Evolutionary conservation across 2,888 invertebrate genomes (phyloP).

Genomic region (Aporophyla lueneburgensis): DNA sequence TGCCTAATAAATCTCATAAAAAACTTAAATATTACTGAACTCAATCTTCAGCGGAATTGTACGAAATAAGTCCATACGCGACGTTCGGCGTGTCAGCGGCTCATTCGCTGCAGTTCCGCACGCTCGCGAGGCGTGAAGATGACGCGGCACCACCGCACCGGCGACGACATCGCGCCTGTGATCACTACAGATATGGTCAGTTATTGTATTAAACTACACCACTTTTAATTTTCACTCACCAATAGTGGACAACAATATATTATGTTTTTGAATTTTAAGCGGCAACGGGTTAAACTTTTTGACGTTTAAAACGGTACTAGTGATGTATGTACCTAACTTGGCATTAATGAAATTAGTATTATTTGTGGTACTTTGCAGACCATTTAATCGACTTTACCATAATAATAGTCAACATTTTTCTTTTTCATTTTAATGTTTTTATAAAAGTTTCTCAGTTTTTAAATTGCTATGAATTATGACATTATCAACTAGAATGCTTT

Average conservation of each 20-base stretch:
- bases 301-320: conserved; percentile 1
- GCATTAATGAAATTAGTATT: not conserved
- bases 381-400: not conserved
- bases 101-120: conserved; percentile 95
- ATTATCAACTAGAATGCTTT: conserved; percentile 4
- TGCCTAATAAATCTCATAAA: not conserved
- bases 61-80: conserved; percentile 95
- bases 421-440: not conserved
- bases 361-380: not conserved
- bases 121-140: conserved; percentile 93
- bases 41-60: conserved; percentile 91
- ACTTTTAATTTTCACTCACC: not conserved
- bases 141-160: conserved; percentile 87
- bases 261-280: conserved; percentile 11
- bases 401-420: too few species aligned
- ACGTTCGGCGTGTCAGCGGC: conserved; percentile 92
- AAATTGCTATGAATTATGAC: not conserved
- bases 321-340: not conserved
- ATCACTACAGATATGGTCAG: conserved; percentile 88
- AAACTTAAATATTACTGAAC: not conserved
- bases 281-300: conserved; percentile 5
- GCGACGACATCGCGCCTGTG: conserved; percentile 85
- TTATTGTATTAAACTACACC: not conserved
- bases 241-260: not conserved
- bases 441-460: not conserved